A percentile compares a stretch with the other conserved stretches of the same genome.
These are phyloP conservation scores for Bubo scandiacus DNA, from an alignment of 2,113 vertebrate genomes.

Conservation along the genomic window DNA sequence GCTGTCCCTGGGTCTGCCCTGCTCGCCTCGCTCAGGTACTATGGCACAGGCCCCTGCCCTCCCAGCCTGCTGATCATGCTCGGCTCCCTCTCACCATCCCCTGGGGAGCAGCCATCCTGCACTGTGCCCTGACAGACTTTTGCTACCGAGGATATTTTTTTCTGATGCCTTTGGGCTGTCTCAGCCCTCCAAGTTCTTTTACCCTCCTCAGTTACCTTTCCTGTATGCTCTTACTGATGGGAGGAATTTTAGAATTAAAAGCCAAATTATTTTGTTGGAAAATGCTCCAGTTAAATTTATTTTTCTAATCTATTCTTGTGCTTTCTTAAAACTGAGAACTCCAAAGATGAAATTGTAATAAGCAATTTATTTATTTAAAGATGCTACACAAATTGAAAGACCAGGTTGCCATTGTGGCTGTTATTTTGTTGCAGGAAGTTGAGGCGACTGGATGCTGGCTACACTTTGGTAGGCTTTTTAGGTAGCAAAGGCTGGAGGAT, in stretches of 20 bases:
- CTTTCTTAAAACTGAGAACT: not conserved
- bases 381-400: not conserved
- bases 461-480: not conserved
- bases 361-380: not conserved
- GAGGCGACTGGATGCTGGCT: not conserved
- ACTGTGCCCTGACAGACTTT: not conserved
- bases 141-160: not conserved
- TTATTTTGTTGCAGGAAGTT: not conserved
- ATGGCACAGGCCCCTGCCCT: not conserved
- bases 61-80: not conserved
- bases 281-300: not conserved
- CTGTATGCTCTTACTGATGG: not conserved
- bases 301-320: not conserved
- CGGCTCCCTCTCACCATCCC: not conserved
- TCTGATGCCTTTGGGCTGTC: not conserved
- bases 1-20: not conserved
- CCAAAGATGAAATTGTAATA: not conserved
- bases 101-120: fast-evolving
- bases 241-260: not conserved
- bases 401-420: not conserved
- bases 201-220: not conserved
- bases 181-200: not conserved
- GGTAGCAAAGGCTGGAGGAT: conserved; percentile 32
- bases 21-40: fast-evolving
- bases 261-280: not conserved